These are phyloP conservation scores for Prionailurus bengalensis DNA, from an alignment of 2,113 vertebrate species.

Conservation along the genomic window DNA sequence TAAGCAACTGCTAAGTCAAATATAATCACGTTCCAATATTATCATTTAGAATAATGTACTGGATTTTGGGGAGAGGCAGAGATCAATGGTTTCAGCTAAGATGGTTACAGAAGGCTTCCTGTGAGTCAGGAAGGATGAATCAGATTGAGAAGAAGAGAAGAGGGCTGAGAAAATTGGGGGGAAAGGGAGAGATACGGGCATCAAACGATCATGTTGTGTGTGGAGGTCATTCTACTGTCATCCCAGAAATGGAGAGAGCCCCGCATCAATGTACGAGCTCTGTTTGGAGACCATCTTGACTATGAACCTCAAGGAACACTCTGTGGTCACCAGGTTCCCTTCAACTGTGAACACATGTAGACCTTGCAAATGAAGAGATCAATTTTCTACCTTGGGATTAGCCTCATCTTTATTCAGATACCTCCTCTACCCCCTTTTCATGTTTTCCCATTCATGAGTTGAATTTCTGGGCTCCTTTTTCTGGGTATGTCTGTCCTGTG, in stretches of 20 bases:
- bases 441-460: background rate
- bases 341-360: background rate
- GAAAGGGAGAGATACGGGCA: background rate
- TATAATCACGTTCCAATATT: background rate
- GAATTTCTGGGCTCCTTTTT: slow-evolving; percentile 29
- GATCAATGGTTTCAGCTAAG: background rate
- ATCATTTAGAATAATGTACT: background rate
- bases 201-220: background rate
- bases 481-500: background rate
- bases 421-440: background rate
- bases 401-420: background rate
- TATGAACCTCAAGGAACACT: background rate
- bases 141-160: background rate
- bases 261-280: background rate
- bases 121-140: background rate
- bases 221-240: background rate
- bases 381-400: background rate
- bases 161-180: background rate
- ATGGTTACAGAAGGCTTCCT: background rate
- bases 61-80: background rate
- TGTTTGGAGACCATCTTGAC: background rate
- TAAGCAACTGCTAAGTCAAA: background rate
- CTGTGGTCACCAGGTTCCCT: background rate
- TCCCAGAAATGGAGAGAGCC: background rate
- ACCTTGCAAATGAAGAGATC: background rate